Evolutionary conservation across 2,888 invertebrate genomes (phyloP).

Genomic region (Hartigia nigra): DNA sequence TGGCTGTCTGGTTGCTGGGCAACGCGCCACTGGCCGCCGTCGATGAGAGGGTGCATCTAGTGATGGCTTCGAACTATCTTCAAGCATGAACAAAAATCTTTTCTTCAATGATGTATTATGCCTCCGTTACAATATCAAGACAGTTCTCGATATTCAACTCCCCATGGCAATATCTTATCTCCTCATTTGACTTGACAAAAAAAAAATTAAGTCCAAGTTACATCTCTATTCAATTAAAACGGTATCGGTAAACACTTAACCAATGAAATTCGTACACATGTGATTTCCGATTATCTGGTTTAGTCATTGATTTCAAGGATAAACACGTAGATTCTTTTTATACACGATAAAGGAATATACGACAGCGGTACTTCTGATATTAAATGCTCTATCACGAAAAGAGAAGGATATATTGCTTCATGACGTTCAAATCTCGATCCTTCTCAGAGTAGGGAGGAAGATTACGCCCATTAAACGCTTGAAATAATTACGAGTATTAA

Average conservation of each 20-base stretch:
- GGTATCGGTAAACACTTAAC: background rate
- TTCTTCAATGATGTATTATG: background rate
- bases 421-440: background rate
- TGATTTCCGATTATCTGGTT: background rate
- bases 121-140: too few relatives aligned
- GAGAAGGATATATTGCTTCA: background rate
- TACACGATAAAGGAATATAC: background rate
- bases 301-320: background rate
- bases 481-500: slow-evolving; percentile 5
- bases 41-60: slow-evolving; percentile 49
- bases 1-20: slow-evolving; percentile 61
- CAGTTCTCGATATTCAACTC: background rate
- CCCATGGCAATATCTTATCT: background rate
- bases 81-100: background rate
- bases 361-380: background rate
- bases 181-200: background rate
- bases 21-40: slow-evolving; percentile 52
- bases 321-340: background rate
- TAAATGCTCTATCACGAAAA: background rate
- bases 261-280: background rate
- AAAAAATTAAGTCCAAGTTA: too few relatives aligned
- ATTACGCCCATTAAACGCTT: background rate
- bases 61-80: slow-evolving; percentile 24
- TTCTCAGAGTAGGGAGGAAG: background rate
- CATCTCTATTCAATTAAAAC: background rate